Conservation (phyloP, 1,140 invertebrate species). For the Drosophila orosa region DNA sequence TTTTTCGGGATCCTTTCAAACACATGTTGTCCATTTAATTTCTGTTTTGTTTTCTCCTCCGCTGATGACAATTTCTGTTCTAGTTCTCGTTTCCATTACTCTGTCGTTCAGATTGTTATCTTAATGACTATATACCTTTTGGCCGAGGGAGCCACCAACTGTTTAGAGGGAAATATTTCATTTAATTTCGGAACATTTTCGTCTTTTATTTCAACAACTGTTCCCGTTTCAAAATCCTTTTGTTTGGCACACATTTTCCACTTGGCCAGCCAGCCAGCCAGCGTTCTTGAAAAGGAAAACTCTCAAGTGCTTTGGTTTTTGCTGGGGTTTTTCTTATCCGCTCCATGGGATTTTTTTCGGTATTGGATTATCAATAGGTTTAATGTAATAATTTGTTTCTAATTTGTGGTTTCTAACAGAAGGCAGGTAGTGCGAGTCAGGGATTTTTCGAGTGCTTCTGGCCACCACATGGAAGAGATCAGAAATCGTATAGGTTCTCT, state of each 20-base stretch:
- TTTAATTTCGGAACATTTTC: conserved; percentile 71
- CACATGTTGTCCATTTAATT: conserved; percentile 78
- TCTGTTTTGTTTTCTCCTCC: conserved; percentile 45
- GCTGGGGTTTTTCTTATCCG: conserved; percentile 36
- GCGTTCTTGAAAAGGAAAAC: conserved; percentile 39
- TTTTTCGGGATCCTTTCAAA: conserved; percentile 40
- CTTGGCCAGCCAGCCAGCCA: conserved; percentile 45
- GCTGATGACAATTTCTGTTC: conserved; percentile 75
- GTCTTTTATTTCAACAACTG: conserved; percentile 72
- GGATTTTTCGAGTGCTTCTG: conserved; percentile 29
- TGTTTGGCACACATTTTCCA: conserved; percentile 67
- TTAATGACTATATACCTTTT: conserved; percentile 80
- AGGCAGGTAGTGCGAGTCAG: conserved; percentile 34
- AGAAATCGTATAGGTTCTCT: conserved; percentile 11
- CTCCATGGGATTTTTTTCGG: conserved; percentile 27
- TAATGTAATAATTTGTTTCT: conserved; percentile 66
- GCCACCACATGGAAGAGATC: conserved; percentile 34
- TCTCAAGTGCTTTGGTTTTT: conserved; percentile 55
- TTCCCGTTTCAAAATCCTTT: conserved; percentile 44
- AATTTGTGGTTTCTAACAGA: conserved; percentile 63
- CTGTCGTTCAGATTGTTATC: conserved; percentile 77
- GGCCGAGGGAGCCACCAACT: conserved; percentile 22
- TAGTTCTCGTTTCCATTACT: conserved; percentile 63
- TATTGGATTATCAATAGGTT: conserved; percentile 43
- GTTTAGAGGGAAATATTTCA: conserved; percentile 57